Conservation (phyloP, 35 echinoderm and acorn worm genomes). For the Acanthaster planci region DNA sequence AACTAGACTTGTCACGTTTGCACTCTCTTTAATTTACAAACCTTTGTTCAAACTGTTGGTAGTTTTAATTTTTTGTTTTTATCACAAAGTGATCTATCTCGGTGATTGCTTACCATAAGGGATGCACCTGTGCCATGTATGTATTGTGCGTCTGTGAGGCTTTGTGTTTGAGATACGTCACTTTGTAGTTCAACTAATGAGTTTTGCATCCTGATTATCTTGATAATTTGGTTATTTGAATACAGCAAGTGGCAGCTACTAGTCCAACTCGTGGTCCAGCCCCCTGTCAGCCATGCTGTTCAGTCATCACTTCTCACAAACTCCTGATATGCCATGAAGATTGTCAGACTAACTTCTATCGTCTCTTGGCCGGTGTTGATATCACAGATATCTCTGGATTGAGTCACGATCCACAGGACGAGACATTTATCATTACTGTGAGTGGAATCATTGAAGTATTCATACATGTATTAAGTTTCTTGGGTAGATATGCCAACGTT, state of each 20-base stretch:
- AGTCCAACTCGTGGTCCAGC: neutral
- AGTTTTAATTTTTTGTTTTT: too few relatives aligned
- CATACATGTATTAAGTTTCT: neutral
- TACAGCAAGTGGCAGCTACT: constrained; percentile 33
- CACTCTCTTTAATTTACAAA: too few relatives aligned
- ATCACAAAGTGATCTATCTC: too few relatives aligned
- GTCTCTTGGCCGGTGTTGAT: constrained; percentile 39
- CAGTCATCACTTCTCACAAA: constrained; percentile 38
- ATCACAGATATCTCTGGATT: constrained; percentile 40
- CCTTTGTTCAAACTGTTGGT: too few relatives aligned
- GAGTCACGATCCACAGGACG: neutral
- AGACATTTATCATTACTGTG: constrained; percentile 39
- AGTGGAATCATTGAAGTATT: neutral
- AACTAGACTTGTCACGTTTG: too few relatives aligned
- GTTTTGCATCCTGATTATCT: neutral
- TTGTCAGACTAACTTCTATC: constrained; percentile 71
- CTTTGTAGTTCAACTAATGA: too few relatives aligned
- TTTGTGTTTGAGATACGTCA: too few relatives aligned
- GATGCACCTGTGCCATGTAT: too few relatives aligned
- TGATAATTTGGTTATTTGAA: constrained; percentile 15
- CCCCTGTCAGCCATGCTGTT: constrained; percentile 70
- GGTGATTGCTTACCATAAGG: too few relatives aligned
- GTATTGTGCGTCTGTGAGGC: too few relatives aligned
- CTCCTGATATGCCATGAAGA: constrained; percentile 73
- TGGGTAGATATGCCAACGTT: neutral